Evolutionary conservation across 2,113 vertebrate species (phyloP).

Genomic region (Holacanthus passer): DNA sequence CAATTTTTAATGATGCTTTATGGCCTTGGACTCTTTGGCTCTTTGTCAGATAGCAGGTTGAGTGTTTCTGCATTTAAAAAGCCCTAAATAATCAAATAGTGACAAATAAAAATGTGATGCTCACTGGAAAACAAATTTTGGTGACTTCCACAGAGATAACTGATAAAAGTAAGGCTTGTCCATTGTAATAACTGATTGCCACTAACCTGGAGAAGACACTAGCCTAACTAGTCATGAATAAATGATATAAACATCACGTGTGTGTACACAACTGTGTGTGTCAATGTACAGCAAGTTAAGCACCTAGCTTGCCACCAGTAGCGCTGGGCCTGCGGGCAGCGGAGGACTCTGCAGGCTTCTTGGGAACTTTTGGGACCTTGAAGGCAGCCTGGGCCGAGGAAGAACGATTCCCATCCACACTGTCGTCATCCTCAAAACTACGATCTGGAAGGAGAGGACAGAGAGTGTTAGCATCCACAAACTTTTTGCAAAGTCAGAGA

Average conservation of each 20-base stretch:
- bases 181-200: too few relatives aligned
- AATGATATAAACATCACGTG: not conserved
- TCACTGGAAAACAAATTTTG: not conserved
- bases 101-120: not conserved
- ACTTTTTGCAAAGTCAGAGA: not conserved
- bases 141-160: not conserved
- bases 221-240: not conserved
- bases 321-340: constrained; percentile 88
- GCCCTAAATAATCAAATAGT: not conserved
- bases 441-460: constrained; percentile 86
- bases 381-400: constrained; percentile 92
- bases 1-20: constrained; percentile 5
- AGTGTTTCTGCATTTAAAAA: not conserved
- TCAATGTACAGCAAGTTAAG: constrained; percentile 7
- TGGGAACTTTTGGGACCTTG: constrained; percentile 94
- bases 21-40: not conserved
- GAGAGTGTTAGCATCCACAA: constrained; percentile 34
- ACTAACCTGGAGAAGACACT: not conserved
- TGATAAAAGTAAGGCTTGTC: not conserved
- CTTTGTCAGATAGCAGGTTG: not conserved
- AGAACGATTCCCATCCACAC: constrained; percentile 95
- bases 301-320: constrained; percentile 91
- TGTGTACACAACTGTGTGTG: constrained; percentile 1
- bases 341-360: constrained; percentile 90
- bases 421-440: constrained; percentile 98